These are phyloP conservation scores for Oryzias javanicus DNA, from an alignment of 2,113 vertebrate species.

Conservation along the genomic window DNA sequence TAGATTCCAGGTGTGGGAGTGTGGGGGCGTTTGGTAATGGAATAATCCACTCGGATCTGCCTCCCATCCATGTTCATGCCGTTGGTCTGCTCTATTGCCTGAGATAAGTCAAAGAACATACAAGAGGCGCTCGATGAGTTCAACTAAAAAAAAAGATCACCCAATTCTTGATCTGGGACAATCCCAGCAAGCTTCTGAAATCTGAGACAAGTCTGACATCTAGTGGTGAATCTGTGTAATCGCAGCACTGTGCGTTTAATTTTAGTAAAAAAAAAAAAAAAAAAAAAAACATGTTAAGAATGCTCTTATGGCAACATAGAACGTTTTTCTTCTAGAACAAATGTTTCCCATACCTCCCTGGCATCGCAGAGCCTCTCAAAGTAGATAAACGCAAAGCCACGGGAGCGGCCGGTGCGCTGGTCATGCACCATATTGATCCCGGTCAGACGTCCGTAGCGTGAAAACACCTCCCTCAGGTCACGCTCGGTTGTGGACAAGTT, in stretches of 20 bases:
- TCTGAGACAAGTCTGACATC: slow-evolving; percentile 52
- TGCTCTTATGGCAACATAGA: background rate
- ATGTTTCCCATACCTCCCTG: slow-evolving; percentile 83
- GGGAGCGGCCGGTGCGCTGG: slow-evolving; percentile 89
- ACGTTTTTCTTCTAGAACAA: background rate
- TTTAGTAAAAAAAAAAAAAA: background rate
- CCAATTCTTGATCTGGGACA: background rate
- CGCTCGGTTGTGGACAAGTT: slow-evolving; percentile 94
- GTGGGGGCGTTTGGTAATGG: slow-evolving; percentile 92
- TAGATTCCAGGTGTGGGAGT: slow-evolving; percentile 93
- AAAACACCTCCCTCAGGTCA: slow-evolving; percentile 92
- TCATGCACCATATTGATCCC: slow-evolving; percentile 94
- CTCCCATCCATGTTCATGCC: slow-evolving; percentile 94
- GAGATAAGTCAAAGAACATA: slow-evolving; percentile 4
- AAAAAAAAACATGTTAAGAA: background rate
- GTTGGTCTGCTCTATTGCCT: slow-evolving; percentile 93
- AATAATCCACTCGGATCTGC: slow-evolving; percentile 90
- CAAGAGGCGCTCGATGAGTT: slow-evolving; percentile 2
- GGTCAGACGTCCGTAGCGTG: slow-evolving; percentile 87
- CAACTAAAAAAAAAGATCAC: slow-evolving; percentile 5
- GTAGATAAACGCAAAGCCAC: slow-evolving; percentile 94
- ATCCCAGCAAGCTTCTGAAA: background rate
- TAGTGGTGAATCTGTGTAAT: slow-evolving; percentile 49
- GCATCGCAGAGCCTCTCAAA: slow-evolving; percentile 92
- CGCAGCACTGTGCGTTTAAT: slow-evolving; percentile 5